phyloP scores from a whole-genome alignment of 1,140 invertebrate genomes.

The Pogonomyrmex californicus region DNA sequence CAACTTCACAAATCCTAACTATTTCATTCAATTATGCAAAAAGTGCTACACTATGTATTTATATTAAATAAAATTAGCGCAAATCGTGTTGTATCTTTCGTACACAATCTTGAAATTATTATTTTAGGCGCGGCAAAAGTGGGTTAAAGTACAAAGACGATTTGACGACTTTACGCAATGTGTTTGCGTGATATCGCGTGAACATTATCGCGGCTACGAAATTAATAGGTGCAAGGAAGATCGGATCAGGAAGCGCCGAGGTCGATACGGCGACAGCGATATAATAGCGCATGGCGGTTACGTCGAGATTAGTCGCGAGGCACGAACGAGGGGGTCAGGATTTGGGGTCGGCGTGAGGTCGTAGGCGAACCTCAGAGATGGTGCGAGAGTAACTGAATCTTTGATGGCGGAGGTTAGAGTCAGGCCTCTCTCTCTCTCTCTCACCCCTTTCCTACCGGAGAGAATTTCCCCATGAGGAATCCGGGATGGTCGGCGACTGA shows the following conservation, averaged over 20 bases:
- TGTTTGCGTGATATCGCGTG: conserved; percentile 12
- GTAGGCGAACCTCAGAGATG: conserved; percentile 74
- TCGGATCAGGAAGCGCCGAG: conserved; percentile 31
- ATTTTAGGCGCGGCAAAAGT: neutral
- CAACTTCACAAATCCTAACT: neutral
- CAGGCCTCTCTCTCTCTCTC: neutral
- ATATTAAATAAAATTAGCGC: conserved; percentile 32
- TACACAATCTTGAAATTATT: conserved; percentile 20
- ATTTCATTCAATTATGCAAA: conserved; percentile 5
- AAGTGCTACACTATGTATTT: neutral
- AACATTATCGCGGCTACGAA: conserved; percentile 43
- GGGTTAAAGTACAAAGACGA: conserved; percentile 6
- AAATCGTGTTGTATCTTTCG: neutral
- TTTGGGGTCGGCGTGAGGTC: conserved; percentile 76
- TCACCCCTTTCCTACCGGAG: conserved; percentile 33
- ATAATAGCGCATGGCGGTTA: conserved; percentile 64
- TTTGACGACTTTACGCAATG: conserved; percentile 12
- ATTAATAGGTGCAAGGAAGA: conserved; percentile 57
- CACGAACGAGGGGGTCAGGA: conserved; percentile 57
- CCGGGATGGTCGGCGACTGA: conserved; percentile 36
- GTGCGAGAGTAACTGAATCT: conserved; percentile 81
- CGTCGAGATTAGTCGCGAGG: conserved; percentile 48
- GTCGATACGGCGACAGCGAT: conserved; percentile 57
- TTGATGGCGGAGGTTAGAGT: conserved; percentile 77
- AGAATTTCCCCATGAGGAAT: conserved; percentile 71